Conservation (phyloP, 2,113 vertebrate species). For the Symphodus melops region DNA sequence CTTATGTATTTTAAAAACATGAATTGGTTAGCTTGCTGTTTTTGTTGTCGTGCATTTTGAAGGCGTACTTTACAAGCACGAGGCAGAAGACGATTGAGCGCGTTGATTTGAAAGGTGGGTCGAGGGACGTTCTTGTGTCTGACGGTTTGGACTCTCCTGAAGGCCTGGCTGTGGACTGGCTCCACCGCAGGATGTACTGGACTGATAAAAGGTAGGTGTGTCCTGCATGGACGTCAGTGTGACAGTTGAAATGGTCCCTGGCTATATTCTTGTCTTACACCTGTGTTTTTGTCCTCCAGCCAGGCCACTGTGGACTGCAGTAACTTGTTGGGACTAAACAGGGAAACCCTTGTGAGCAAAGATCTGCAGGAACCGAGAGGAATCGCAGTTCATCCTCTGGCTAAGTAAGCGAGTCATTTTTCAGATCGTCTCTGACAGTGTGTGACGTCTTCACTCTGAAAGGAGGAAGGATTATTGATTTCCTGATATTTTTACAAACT, state of each 20-base stretch:
- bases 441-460: no score
- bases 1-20: neutral
- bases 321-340: slow-evolving; percentile 83
- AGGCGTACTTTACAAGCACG: slow-evolving; percentile 92
- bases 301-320: slow-evolving; percentile 86
- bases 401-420: slow-evolving; percentile 82
- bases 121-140: slow-evolving; percentile 83
- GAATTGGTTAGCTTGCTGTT: neutral
- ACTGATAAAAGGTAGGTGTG: slow-evolving; percentile 89
- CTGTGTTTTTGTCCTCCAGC: slow-evolving; percentile 76
- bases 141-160: slow-evolving; percentile 82
- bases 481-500: no score
- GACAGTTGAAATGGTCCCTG: neutral
- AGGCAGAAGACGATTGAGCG: slow-evolving; percentile 88
- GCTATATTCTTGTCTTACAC: neutral
- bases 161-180: slow-evolving; percentile 91
- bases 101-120: slow-evolving; percentile 85
- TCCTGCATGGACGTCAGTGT: neutral
- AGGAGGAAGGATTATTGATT: no score
- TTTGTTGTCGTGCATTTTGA: slow-evolving; percentile 1
- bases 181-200: slow-evolving; percentile 92
- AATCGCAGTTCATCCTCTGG: slow-evolving; percentile 89
- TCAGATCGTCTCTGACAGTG: neutral
- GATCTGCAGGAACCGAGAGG: slow-evolving; percentile 87
- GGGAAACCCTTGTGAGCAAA: slow-evolving; percentile 82